Conservation (phyloP, 2,113 vertebrate species). For the Xiphophorus couchianus region DNA sequence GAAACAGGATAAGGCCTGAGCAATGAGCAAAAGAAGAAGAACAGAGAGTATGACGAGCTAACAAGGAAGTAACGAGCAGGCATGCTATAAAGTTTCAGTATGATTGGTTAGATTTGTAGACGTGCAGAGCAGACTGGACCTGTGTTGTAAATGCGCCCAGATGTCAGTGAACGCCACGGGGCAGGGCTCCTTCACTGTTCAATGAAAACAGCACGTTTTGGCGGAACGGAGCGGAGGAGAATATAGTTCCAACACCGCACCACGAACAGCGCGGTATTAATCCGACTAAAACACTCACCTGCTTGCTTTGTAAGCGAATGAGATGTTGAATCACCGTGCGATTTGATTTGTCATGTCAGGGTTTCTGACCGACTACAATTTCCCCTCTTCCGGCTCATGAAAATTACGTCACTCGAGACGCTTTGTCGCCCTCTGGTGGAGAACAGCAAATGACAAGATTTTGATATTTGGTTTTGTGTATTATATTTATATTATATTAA, state of each 20-base stretch:
- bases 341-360: slow-evolving; percentile 66
- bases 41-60: not conserved
- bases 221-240: not conserved
- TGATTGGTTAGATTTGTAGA: not conserved
- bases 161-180: slow-evolving; percentile 15
- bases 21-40: not conserved
- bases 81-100: not conserved
- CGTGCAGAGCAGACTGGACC: not conserved
- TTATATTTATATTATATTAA: too few species aligned
- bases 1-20: slow-evolving; percentile 19
- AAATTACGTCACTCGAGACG: slow-evolving; percentile 29
- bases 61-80: not conserved
- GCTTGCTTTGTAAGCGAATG: not conserved
- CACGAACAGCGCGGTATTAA: accelerated
- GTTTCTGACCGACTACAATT: slow-evolving; percentile 49
- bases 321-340: slow-evolving; percentile 21
- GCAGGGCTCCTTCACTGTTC: slow-evolving; percentile 28
- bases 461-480: too few species aligned
- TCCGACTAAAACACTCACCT: slow-evolving; percentile 26
- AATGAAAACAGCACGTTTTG: slow-evolving; percentile 6
- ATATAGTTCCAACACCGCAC: not conserved
- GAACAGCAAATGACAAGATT: too few species aligned
- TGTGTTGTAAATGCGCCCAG: slow-evolving; percentile 40
- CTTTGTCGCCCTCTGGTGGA: slow-evolving; percentile 39
- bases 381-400: slow-evolving; percentile 57